Conservation (phyloP, 2,113 vertebrate genomes). For the Psettodes erumei region DNA sequence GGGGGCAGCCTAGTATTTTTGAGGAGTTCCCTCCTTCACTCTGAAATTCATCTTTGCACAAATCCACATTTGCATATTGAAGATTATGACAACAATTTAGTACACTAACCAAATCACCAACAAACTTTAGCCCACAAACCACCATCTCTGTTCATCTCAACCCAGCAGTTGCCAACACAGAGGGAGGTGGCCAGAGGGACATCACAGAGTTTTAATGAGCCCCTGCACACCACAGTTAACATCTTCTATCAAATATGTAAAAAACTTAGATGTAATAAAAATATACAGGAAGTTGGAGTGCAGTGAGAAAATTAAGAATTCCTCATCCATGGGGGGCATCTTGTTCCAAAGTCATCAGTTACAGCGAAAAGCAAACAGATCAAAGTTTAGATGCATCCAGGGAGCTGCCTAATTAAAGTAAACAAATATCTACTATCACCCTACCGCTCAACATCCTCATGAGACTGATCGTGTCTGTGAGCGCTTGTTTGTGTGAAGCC, state of each 20-base stretch:
- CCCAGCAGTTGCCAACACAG: not conserved
- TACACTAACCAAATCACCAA: not conserved
- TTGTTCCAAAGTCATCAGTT: not conserved
- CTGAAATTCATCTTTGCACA: not conserved
- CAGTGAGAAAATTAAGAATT: not conserved
- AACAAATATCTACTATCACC: not conserved
- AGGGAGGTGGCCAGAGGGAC: not conserved
- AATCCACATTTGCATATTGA: not conserved
- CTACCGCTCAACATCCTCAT: not conserved
- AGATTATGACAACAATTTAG: not conserved
- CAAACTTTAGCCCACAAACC: not conserved
- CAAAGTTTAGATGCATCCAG: not conserved
- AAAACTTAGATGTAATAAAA: not conserved
- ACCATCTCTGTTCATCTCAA: not conserved
- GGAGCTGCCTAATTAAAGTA: conserved; percentile 2
- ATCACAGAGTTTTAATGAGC: conserved; percentile 3
- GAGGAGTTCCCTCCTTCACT: not conserved
- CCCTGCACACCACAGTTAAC: not conserved
- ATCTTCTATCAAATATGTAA: not conserved
- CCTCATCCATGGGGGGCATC: not conserved
- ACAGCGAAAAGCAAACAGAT: not conserved
- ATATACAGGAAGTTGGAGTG: not conserved
- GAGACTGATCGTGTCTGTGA: conserved; percentile 2
- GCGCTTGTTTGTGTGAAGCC: not conserved
- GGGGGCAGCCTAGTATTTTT: conserved; percentile 52